Conservation (phyloP, 2,113 vertebrate genomes). For the Rhinolophus sinicus region DNA sequence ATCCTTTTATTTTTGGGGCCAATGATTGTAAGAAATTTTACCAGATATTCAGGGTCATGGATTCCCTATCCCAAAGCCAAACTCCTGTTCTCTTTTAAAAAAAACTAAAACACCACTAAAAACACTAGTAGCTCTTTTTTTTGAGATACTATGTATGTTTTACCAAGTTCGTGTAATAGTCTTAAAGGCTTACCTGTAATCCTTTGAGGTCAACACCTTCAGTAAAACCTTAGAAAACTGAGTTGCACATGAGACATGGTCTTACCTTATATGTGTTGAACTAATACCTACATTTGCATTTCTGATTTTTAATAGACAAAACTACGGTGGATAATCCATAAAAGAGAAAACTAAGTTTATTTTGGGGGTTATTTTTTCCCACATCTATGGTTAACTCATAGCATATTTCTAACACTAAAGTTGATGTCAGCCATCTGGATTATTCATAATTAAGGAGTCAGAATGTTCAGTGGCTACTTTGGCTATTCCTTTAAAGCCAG, state of each 20-base stretch:
- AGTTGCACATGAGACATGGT: neutral
- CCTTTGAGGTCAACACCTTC: neutral
- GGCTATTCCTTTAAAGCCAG: neutral
- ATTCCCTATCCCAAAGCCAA: neutral
- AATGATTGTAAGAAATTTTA: neutral
- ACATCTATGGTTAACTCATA: neutral
- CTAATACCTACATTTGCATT: neutral
- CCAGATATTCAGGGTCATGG: neutral
- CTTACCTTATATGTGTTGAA: neutral
- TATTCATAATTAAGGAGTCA: neutral
- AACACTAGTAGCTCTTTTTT: neutral
- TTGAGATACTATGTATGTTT: neutral
- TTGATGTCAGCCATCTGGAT: neutral
- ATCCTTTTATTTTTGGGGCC: neutral
- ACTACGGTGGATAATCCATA: neutral
- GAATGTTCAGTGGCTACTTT: neutral
- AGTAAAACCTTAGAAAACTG: neutral
- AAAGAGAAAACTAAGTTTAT: neutral
- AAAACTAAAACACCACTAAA: neutral
- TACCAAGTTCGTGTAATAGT: neutral
- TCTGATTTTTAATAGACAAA: slow-evolving; percentile 31
- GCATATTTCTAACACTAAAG: neutral
- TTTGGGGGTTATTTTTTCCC: neutral
- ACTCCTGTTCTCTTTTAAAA: neutral
- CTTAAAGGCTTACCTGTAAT: neutral